A percentile compares a stretch with the other conserved stretches of the same genome.
phyloP scores from a whole-genome alignment of 2,113 vertebrate genomes.

The Tychaedon coryphoeus region DNA sequence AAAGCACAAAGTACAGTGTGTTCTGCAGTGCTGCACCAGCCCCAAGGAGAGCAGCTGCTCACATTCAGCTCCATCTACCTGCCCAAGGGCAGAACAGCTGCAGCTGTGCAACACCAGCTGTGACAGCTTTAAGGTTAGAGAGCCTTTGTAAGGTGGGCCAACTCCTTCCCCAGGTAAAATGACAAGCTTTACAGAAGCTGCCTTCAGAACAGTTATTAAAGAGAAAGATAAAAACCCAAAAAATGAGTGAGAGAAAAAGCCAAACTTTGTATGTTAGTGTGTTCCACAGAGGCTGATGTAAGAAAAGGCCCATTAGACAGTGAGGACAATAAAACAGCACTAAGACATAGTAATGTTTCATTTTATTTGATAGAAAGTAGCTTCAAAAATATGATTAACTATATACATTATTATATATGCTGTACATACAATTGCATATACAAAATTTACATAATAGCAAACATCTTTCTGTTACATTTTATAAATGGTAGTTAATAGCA shows the following conservation, averaged over 20 bases:
- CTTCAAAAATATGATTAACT: conserved; percentile 57
- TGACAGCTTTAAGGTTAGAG: background rate
- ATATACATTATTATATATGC: conserved; percentile 47
- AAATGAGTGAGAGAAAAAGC: accelerated
- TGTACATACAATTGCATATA: conserved; percentile 50
- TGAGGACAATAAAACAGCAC: background rate
- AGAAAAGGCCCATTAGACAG: background rate
- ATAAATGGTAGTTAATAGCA: background rate
- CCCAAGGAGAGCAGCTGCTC: background rate
- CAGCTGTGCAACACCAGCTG: background rate
- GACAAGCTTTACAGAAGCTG: background rate
- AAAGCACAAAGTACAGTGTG: accelerated
- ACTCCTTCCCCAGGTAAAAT: background rate
- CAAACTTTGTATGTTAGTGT: background rate
- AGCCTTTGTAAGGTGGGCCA: background rate
- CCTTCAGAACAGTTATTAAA: background rate
- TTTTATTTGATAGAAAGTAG: conserved; percentile 59
- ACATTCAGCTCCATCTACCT: accelerated
- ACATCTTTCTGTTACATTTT: background rate
- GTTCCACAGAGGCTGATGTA: background rate
- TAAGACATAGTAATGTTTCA: background rate
- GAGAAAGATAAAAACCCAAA: background rate
- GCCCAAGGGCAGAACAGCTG: background rate
- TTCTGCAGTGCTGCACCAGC: background rate
- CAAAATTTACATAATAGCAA: conserved; percentile 37